Evolutionary conservation across 2,797 vertebrate species (phyloP).

Genomic region (Poecilia wingei): DNA sequence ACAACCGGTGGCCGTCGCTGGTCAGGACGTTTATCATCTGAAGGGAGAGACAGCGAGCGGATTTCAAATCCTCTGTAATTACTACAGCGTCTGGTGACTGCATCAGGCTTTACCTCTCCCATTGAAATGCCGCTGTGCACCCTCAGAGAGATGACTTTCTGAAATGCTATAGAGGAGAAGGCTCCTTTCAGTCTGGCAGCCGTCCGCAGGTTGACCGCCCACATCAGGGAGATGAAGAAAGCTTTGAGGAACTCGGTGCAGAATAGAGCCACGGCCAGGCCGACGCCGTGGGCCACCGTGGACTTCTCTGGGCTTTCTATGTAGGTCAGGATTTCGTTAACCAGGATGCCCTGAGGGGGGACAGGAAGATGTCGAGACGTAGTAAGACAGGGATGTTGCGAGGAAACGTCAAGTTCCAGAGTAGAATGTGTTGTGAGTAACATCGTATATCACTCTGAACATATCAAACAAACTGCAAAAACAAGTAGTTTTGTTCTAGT

Average conservation of each 20-base stretch:
- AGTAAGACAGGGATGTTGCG: background rate
- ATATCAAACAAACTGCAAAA: background rate
- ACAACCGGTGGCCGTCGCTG: constrained; percentile 82
- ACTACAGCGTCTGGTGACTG: background rate
- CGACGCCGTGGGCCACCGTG: constrained; percentile 58
- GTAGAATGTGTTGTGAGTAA: background rate
- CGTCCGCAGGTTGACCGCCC: constrained; percentile 83
- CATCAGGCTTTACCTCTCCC: constrained; percentile 79
- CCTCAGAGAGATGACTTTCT: constrained; percentile 82
- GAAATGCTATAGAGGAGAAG: constrained; percentile 78
- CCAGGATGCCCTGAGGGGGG: constrained; percentile 77
- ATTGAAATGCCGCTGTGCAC: constrained; percentile 72
- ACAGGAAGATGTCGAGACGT: background rate
- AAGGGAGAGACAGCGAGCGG: background rate
- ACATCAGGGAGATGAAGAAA: constrained; percentile 76
- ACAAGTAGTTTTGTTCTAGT: no score
- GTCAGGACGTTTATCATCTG: constrained; percentile 85
- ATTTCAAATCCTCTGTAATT: background rate
- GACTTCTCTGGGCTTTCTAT: constrained; percentile 21
- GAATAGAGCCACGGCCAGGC: constrained; percentile 82
- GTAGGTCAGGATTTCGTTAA: constrained; percentile 79
- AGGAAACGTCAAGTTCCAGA: background rate
- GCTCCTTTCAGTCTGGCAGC: constrained; percentile 83
- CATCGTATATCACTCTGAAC: background rate
- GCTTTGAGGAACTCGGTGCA: constrained; percentile 78